Conservation (phyloP, 2,888 invertebrate genomes). For the Caenorhabditis drosophilae region DNA sequence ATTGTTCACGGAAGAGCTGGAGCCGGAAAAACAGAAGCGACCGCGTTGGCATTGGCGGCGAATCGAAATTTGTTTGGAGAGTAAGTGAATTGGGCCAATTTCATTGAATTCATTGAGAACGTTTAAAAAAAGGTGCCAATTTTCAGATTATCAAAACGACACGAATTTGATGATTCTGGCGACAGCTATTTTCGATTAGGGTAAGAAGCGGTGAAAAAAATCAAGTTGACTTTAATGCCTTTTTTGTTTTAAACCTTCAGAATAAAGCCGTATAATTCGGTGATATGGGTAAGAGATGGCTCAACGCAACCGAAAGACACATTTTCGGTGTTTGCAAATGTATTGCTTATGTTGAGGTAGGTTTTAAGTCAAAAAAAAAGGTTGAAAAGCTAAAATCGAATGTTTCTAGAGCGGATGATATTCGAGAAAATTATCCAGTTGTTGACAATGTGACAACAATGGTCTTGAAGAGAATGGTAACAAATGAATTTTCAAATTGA, state of each 20-base stretch:
- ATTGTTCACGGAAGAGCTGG: slow-evolving; percentile 41
- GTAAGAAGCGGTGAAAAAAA: too few relatives aligned
- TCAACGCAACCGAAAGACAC: slow-evolving; percentile 9
- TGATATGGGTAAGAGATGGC: slow-evolving; percentile 30
- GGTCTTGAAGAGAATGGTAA: slow-evolving; percentile 34
- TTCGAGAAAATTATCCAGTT: slow-evolving; percentile 26
- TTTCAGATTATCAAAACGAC: slow-evolving; percentile 1
- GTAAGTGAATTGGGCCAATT: slow-evolving; percentile 24
- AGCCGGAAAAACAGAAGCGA: slow-evolving; percentile 36
- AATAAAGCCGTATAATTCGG: too few relatives aligned
- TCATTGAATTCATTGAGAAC: background rate
- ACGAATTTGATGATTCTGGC: background rate
- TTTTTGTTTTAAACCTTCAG: too few relatives aligned
- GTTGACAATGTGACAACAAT: slow-evolving; percentile 29
- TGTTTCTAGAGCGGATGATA: slow-evolving; percentile 32
- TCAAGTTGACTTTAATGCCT: too few relatives aligned
- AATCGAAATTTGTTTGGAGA: slow-evolving; percentile 29
- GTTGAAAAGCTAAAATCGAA: background rate
- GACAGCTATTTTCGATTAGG: slow-evolving; percentile 5
- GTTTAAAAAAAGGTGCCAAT: background rate
- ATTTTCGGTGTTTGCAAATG: slow-evolving; percentile 35
- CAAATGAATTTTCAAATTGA: slow-evolving; percentile 37
- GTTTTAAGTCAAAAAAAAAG: slow-evolving; percentile 1
- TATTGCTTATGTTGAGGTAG: slow-evolving; percentile 41
- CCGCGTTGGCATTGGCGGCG: slow-evolving; percentile 21